These are phyloP conservation scores for Rhinogobius similis DNA, from an alignment of 2,113 vertebrate species.

Conservation along the genomic window DNA sequence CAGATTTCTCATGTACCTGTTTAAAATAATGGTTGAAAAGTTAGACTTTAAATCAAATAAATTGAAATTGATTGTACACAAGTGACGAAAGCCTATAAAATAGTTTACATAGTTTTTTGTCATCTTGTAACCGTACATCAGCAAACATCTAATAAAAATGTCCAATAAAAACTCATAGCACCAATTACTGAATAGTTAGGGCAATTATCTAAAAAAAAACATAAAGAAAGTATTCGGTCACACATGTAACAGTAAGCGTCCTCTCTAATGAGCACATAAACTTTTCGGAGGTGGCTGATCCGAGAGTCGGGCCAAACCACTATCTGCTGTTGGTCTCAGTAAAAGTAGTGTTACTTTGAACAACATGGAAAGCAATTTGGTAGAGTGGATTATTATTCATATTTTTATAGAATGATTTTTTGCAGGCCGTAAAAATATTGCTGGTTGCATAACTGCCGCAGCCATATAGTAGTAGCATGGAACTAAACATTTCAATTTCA, in stretches of 20 bases:
- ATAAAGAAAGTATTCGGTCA: conserved; percentile 44
- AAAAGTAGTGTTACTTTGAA: conserved; percentile 28
- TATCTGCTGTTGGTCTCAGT: conserved; percentile 44
- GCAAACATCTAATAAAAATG: conserved; percentile 48
- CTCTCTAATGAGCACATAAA: conserved; percentile 63
- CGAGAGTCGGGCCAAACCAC: conserved; percentile 44
- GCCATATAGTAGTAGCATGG: too few species aligned
- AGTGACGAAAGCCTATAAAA: conserved; percentile 54
- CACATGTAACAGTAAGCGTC: conserved; percentile 51
- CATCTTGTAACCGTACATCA: conserved; percentile 52
- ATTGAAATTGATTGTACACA: conserved; percentile 18
- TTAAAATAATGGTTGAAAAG: too few species aligned
- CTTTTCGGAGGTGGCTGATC: conserved; percentile 36
- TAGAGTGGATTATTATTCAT: background rate
- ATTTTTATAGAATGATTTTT: background rate
- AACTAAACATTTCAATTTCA: conserved; percentile 3
- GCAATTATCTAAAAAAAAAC: conserved; percentile 49
- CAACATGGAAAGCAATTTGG: background rate
- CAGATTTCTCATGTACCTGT: conserved; percentile 23
- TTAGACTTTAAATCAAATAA: conserved; percentile 13
- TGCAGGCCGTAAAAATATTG: background rate
- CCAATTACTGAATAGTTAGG: conserved; percentile 49
- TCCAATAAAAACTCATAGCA: conserved; percentile 44
- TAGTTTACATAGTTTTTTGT: conserved; percentile 43
- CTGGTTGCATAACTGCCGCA: too few species aligned